These are phyloP conservation scores for Neosilurus mollespiculum DNA, from an alignment of 2,797 vertebrate genomes.

Conservation along the genomic window DNA sequence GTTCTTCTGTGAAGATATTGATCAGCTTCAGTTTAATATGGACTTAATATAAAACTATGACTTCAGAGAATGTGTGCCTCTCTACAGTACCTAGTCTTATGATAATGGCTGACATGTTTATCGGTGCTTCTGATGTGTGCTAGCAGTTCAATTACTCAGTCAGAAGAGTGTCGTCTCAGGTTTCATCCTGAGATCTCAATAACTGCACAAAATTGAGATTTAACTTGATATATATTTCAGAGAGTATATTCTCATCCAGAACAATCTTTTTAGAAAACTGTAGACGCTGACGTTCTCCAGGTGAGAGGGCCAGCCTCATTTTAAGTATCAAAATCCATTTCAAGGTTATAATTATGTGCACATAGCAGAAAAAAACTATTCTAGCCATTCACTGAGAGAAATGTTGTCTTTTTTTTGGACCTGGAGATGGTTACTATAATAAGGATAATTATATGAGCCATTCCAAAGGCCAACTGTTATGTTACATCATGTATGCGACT, in stretches of 20 bases:
- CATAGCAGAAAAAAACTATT: neutral
- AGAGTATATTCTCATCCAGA: neutral
- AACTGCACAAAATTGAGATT: neutral
- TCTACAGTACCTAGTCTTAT: neutral
- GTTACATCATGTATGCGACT: slow-evolving; percentile 44
- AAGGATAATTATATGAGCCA: slow-evolving; percentile 40
- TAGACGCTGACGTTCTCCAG: neutral
- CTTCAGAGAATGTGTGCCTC: neutral
- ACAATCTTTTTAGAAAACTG: neutral
- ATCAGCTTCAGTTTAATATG: neutral
- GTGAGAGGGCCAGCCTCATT: neutral
- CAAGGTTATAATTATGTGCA: slow-evolving; percentile 6
- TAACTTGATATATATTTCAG: neutral
- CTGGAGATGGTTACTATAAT: neutral
- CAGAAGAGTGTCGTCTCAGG: neutral
- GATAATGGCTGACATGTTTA: neutral
- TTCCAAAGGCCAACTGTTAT: slow-evolving; percentile 50
- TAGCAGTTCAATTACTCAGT: neutral
- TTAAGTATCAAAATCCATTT: neutral
- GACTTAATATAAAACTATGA: too few relatives aligned
- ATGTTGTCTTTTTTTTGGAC: neutral
- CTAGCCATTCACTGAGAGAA: neutral
- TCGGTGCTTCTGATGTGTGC: neutral
- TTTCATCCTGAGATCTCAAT: neutral
- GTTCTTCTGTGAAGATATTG: neutral